Base-by-base conservation (phyloP, 2,113 vertebrate species). In the Alosa alosa region DNA sequence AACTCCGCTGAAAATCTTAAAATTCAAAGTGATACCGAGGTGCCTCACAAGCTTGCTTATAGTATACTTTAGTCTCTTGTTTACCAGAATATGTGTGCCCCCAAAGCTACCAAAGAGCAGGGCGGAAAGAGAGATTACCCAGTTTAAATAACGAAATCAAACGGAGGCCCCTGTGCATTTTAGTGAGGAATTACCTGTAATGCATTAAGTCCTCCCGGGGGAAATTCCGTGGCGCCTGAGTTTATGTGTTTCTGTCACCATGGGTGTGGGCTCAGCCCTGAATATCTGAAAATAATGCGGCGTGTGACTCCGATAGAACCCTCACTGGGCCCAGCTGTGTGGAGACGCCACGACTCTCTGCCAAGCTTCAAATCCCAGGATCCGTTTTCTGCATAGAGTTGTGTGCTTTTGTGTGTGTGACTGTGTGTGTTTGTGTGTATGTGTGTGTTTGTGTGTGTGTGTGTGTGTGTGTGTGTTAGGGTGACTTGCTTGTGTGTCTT, bases 401-500 rank as follows among this genome's bases (percentile, higher is more conserved):
- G 84, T 84, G 87, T 81, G 81, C 46, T 17, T 84, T 78, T 83
- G 84, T 83, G 85, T 68, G 55, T 20, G 39, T 84, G 44, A 44
- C 75, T 45, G 18, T 81, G 47, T 81, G 60, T 64, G 60, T 64
- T 22, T 64, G 60, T 44, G 22, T 81, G 18, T 44, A 2, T 44
- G 41, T 82, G 41, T 47, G 22, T 82, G 25, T 72, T 6, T 64
- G 81, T 39, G 6, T 41, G 47, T 83, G 86, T 87, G 82, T 89
- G 55, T 82, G 47, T 81, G 25, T 55, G 81, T 64, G 84, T 90
- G 85, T 90, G 83, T 86, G 88, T 72, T 31, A 31, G 31, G 31
- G 31, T 31, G 31, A 31, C 31, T 31, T 31, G 0, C 31, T 31
- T 31, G 85, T 88, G 83, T 89, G 90, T 88, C 89, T 91, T 86